A percentile compares a stretch with the other conserved stretches of the same genome.
These are phyloP conservation scores for Autographa pulchrina DNA, from an alignment of 2,888 invertebrate species.

Conservation along the genomic window DNA sequence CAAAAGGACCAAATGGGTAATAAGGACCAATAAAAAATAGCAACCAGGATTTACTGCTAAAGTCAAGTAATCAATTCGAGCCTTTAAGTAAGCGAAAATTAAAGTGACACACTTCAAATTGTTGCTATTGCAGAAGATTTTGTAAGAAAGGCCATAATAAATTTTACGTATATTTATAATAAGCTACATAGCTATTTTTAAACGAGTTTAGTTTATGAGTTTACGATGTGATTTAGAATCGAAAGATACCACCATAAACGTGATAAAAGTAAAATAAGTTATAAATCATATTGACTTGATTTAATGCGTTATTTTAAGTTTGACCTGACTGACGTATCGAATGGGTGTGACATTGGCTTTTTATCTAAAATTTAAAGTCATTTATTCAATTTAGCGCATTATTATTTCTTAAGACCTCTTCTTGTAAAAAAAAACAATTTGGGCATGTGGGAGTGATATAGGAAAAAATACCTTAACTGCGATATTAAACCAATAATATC, in stretches of 20 bases:
- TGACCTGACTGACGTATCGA: background rate
- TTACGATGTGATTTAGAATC: slow-evolving; percentile 4
- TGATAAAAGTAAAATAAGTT: slow-evolving; percentile 17
- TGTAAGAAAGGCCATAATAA: background rate
- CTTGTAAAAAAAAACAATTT: no score
- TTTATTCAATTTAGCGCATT: background rate
- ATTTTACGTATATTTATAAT: background rate
- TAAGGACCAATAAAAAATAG: background rate
- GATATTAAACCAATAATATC: no score
- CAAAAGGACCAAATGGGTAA: background rate
- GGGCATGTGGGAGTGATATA: no score
- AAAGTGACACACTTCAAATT: background rate
- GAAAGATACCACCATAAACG: slow-evolving; percentile 20
- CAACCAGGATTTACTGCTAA: background rate
- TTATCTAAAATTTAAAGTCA: background rate
- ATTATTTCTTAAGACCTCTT: no score
- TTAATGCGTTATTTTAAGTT: background rate
- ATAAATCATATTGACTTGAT: slow-evolving; percentile 19
- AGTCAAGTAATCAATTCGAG: background rate
- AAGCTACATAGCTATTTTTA: background rate
- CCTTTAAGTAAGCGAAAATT: background rate
- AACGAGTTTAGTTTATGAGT: slow-evolving; percentile 1
- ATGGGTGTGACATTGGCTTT: background rate
- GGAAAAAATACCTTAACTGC: no score
- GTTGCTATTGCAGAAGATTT: background rate